Base-by-base conservation (phyloP, 2,888 invertebrate genomes). In the Drosophila koepferae region DNA sequence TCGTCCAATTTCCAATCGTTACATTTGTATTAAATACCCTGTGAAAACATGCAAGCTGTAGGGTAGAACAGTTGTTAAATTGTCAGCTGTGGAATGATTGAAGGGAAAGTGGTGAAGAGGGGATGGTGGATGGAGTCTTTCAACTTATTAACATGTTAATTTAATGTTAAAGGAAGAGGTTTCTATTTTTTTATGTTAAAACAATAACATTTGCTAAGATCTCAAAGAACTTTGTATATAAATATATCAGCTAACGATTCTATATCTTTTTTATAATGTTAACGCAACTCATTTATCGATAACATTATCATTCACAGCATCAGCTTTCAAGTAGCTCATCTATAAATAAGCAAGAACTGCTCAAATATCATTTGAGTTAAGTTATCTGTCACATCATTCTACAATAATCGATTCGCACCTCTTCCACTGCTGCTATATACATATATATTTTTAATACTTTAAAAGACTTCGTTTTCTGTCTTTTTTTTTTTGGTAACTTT, bases 391-490 rank as follows among this genome's bases (percentile, higher is more conserved):
- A n/a, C 31, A 12, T 41, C n/a, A 31, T 1, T 31, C 9, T 5
- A 23, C 7, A 20, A 23, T 36, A 20, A 53, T 53, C 34, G 20
- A 16, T 59, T 46, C 44, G 60, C 63, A 63, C 36, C 36, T 38
- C 28, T 28, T 8, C 14, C n/a, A 7, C n/a, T 20, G 40, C 36
- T 59, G 53, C 41, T 64, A 34, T 62, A 53, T 49, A 23, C 0
- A 23, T 20, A 20, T 20, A 20, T 77, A 72, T 77, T 64, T 36
- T 36, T 38, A 79, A 79, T 63, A 61, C 14, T 28, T 20, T 18
- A 36, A 16, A 38, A 38, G 3, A 14, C 14, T 41, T 56, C 6
- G 28, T 28, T 28, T 28, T 28, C 6, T 34, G 10, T 34, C 6
- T 51, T 61, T 62, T 41, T n/a, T n/a, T 43, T 44, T 20, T 44